Percentiles rank a stretch among this genome's conserved stretches.
Conservation (phyloP, 2,797 vertebrate species). For the Dendrocincla tyrannina region DNA sequence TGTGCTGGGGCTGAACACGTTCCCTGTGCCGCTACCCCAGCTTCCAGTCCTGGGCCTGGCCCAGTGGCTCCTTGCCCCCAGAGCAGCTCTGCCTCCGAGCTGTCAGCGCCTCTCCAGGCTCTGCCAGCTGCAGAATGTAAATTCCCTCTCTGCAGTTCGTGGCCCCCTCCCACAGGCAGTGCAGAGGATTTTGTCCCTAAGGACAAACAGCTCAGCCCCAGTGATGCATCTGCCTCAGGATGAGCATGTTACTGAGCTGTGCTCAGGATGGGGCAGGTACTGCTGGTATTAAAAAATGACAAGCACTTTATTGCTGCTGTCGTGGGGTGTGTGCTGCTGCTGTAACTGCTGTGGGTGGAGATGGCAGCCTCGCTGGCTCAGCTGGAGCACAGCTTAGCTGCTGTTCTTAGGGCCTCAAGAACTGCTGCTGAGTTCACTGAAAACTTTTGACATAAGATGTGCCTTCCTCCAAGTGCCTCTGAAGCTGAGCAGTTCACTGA, state of each 20-base stretch:
- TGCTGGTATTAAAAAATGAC: background rate
- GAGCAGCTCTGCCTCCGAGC: fast-evolving
- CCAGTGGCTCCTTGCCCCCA: fast-evolving
- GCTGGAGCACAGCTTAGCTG: background rate
- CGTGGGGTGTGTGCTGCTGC: background rate
- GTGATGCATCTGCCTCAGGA: background rate
- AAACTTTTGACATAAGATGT: background rate
- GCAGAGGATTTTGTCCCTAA: background rate
- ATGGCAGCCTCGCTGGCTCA: background rate
- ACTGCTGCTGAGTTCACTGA: background rate
- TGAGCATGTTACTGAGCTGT: background rate
- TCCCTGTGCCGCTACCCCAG: background rate
- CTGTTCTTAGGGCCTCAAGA: background rate
- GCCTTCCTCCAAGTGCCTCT: background rate
- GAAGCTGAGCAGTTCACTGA: background rate
- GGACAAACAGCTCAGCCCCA: background rate
- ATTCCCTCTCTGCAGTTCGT: background rate
- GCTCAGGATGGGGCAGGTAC: background rate
- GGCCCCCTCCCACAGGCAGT: background rate
- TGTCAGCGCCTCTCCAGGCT: fast-evolving
- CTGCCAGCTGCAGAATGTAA: fast-evolving
- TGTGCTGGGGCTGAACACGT: fast-evolving
- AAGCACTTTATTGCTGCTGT: background rate
- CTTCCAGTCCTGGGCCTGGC: fast-evolving
- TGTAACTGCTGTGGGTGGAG: background rate